Evolutionary conservation across 2,888 invertebrate genomes (phyloP).

Genomic region (Machimus atricapillus): DNA sequence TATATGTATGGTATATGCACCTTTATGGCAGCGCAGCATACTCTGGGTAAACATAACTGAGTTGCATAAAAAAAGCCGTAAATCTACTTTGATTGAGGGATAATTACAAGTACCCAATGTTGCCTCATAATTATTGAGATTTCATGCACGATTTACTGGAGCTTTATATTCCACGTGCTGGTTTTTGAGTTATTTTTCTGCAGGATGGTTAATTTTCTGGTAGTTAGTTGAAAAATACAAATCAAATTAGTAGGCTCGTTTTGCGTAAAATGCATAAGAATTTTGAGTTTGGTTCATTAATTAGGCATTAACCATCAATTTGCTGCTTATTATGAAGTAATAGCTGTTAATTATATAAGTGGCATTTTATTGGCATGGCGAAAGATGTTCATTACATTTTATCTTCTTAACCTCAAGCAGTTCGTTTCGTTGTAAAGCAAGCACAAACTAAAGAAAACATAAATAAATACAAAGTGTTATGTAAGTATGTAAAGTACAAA

Average conservation of each 20-base stretch:
- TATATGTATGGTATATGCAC: background rate
- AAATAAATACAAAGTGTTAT: no score
- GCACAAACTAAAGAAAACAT: no score
- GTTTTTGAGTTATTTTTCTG: background rate
- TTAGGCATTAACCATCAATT: background rate
- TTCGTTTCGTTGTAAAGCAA: no score
- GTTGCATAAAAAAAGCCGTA: slow-evolving; percentile 39
- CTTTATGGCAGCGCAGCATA: background rate
- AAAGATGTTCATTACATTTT: background rate
- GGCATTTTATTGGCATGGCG: background rate
- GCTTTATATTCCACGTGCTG: slow-evolving; percentile 9
- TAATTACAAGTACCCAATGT: slow-evolving; percentile 44
- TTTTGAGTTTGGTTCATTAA: background rate
- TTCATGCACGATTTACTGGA: slow-evolving; percentile 33
- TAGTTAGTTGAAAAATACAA: background rate
- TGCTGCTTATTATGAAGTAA: background rate
- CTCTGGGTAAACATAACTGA: background rate
- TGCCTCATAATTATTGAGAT: slow-evolving; percentile 44
- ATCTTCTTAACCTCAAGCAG: background rate
- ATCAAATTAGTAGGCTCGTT: background rate
- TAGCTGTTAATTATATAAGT: background rate
- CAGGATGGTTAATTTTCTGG: background rate
- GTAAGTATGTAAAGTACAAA: no score
- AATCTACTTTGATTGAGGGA: slow-evolving; percentile 42
- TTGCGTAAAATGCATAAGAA: background rate